These are phyloP conservation scores for Phengaris arion DNA, from an alignment of 2,888 invertebrate genomes.

Conservation along the genomic window DNA sequence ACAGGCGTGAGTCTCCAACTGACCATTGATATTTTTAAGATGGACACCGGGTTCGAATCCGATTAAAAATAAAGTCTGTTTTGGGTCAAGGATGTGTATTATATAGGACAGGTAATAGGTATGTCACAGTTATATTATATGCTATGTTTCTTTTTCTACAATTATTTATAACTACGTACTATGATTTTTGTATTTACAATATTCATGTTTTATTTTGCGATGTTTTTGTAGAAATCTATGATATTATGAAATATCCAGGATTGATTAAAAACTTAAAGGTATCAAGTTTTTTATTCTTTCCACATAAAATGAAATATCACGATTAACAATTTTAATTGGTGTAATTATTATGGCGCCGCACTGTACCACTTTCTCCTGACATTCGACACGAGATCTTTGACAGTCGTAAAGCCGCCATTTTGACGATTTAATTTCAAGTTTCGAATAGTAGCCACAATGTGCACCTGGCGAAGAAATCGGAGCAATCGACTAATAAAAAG, in stretches of 20 bases:
- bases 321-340: neutral
- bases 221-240: no score
- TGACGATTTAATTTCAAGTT: constrained; percentile 15
- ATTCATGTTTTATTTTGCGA: no score
- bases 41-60: neutral
- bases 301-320: neutral
- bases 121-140: neutral
- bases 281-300: no score
- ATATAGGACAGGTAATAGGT: neutral
- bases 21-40: neutral
- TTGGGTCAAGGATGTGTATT: neutral
- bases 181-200: no score
- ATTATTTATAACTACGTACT: no score
- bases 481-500: neutral
- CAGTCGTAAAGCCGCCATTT: constrained; percentile 6
- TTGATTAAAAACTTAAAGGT: no score
- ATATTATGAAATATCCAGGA: no score
- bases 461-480: constrained; percentile 2
- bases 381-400: neutral
- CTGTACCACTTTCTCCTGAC: constrained; percentile 14
- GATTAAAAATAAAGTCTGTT: neutral
- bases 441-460: constrained; percentile 3
- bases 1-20: neutral
- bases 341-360: constrained; percentile 1
- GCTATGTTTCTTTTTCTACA: neutral